phyloP scores from a whole-genome alignment of 2,113 vertebrate genomes.

The Seriola aureovittata region DNA sequence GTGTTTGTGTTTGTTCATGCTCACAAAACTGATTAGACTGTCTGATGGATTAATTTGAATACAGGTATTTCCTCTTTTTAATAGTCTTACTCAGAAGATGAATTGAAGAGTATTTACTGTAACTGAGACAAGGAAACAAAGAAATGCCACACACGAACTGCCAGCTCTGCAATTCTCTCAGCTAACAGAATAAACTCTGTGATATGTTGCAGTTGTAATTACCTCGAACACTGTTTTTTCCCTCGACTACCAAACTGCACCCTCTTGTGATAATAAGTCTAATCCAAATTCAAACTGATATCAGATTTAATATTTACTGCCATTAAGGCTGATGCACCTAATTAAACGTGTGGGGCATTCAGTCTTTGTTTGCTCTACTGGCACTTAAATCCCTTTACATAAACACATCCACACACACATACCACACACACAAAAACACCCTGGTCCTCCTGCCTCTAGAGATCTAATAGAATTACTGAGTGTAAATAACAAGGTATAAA shows the following conservation, averaged over 20 bases:
- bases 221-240: conserved; percentile 41
- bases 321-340: conserved; percentile 61
- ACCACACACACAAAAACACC: not conserved
- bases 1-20: not conserved
- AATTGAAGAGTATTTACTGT: conserved; percentile 1
- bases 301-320: conserved; percentile 58
- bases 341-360: conserved; percentile 45
- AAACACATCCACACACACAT: conserved; percentile 16
- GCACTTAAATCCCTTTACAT: conserved; percentile 34
- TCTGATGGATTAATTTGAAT: not conserved
- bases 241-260: conserved; percentile 46
- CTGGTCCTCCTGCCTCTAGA: not conserved
- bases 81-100: not conserved
- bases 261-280: conserved; percentile 43
- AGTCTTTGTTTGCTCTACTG: conserved; percentile 48
- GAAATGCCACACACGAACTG: conserved; percentile 11
- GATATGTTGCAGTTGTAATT: conserved; percentile 53
- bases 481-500: conserved; percentile 58
- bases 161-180: conserved; percentile 10
- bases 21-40: not conserved
- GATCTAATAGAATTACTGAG: conserved; percentile 44
- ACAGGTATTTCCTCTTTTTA: conserved; percentile 17
- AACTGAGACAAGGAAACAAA: conserved; percentile 7
- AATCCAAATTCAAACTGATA: conserved; percentile 68
- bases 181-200: conserved; percentile 40